Evolutionary conservation across 2,797 vertebrate species (phyloP), one percentile per base, ranked within the genome.

Genomic region (Crenichthys baileyi): DNA sequence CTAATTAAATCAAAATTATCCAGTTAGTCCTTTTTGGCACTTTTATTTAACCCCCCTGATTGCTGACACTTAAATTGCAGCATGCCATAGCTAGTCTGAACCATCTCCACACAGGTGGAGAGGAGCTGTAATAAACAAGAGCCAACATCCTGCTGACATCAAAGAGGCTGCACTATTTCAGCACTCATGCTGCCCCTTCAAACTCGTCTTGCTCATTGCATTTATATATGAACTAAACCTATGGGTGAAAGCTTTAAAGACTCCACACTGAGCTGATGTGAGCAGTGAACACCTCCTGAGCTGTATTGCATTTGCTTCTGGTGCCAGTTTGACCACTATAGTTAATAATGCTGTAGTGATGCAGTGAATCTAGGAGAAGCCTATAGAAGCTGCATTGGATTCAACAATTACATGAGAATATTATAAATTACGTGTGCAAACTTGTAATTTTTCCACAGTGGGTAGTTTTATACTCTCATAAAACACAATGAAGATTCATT

Each of bases 61-160:
- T 65, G 61, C 61, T 65, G 48, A 58, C 9, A 65, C 46, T 48
- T 44, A 74, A 80, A 80, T n/a, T 76, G 67, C 74, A 84, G 44
- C 63, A 48, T 72, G 51, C 83, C 75, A 26, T 60, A 79, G 50
- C 74, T 60, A 50, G 12, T 60, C 70, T 61, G 41, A 20, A 2
- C 9, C 7, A 56, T 60, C 73, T 81, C 70, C 56, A 41, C 24
- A 7, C 2, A 70, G 56, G 73, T 88, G 71, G 41, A 77, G 70
- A 36, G 72, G 84, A 48, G 78, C 82, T 73, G 58, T 68, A 75
- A 79, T 78, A 83, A 87, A 77, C 56, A 83, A 70, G 74, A 85
- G 85, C 87, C 80, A 85, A 85, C 87, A 88, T 82, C 84, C 83
- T 84, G 82, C 90, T 87, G 85, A 91, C 86, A 92, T 90, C 82